Conservation (phyloP, 2,113 vertebrate genomes). For the Poecile atricapillus region DNA sequence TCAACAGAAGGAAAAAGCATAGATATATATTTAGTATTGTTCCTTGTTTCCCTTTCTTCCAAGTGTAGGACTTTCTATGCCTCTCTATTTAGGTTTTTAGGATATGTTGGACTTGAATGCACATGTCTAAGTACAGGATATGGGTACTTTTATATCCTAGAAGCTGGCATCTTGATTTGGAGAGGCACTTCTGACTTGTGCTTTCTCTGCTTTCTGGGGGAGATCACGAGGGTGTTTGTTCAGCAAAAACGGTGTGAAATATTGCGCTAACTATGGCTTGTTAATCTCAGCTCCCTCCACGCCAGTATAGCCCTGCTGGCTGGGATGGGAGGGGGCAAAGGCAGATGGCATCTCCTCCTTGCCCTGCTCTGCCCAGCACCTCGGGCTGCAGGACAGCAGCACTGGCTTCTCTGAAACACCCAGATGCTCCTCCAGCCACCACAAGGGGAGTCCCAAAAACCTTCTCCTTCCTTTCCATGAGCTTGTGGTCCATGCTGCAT, state of each 20-base stretch:
- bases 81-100: background rate
- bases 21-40: constrained; percentile 25
- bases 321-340: background rate
- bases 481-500: background rate
- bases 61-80: background rate
- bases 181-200: background rate
- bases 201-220: background rate
- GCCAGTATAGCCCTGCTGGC: background rate
- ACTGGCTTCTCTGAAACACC: background rate
- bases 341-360: background rate
- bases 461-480: background rate
- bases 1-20: background rate
- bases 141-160: background rate
- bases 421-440: background rate
- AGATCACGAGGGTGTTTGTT: background rate
- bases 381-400: background rate
- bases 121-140: background rate
- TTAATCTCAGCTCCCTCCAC: background rate
- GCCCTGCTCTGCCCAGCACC: background rate
- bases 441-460: background rate
- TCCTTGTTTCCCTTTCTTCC: constrained; percentile 19
- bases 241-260: background rate
- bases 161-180: background rate
- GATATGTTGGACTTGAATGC: background rate
- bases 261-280: background rate